These are phyloP conservation scores for Archivesica marissinica DNA, from an alignment of 1,140 invertebrate species.

Conservation along the genomic window DNA sequence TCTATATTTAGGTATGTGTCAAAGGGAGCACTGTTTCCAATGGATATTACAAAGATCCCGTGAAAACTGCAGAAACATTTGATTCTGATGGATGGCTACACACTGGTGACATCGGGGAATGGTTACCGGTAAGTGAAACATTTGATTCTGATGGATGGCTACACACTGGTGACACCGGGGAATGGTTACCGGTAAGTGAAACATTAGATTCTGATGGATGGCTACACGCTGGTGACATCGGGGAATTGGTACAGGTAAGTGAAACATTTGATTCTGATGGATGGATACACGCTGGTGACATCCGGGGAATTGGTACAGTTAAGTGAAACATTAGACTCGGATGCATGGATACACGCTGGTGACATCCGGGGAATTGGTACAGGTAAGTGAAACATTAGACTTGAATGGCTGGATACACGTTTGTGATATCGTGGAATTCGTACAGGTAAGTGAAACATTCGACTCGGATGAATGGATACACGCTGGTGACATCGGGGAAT, in stretches of 20 bases:
- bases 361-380: too few species aligned
- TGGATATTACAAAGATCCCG: conserved; percentile 96
- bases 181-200: conserved; percentile 80
- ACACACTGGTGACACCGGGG: conserved; percentile 93
- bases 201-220: conserved; percentile 94
- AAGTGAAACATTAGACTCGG: too few species aligned
- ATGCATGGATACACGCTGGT: too few species aligned
- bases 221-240: conserved; percentile 96
- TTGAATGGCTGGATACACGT: too few species aligned
- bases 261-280: conserved; percentile 94
- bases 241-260: conserved; percentile 81
- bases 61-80: conserved; percentile 93
- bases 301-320: conserved; percentile 83
- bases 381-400: too few species aligned
- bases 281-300: conserved; percentile 98
- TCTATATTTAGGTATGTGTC: conserved; percentile 87
- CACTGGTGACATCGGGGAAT: conserved; percentile 91
- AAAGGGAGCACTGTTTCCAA: conserved; percentile 91
- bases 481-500: too few species aligned
- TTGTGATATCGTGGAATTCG: too few species aligned
- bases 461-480: too few species aligned
- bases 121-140: conserved; percentile 84
- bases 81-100: conserved; percentile 97
- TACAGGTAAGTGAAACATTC: too few species aligned
- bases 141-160: conserved; percentile 96